phyloP scores from a whole-genome alignment of 2,113 vertebrate species.

The Chloroceryle aenea region DNA sequence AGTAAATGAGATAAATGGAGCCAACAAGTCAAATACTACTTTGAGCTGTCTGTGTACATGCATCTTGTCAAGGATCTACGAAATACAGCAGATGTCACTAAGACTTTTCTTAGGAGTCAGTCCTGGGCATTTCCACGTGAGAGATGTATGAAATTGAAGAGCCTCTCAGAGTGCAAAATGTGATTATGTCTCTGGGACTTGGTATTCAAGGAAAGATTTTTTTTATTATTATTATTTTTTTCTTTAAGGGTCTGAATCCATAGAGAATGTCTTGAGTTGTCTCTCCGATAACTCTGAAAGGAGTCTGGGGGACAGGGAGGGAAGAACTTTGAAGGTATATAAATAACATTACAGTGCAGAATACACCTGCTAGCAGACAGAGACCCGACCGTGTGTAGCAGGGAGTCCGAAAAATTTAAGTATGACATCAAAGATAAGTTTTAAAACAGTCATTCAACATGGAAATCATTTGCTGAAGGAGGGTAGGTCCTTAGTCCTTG shows the following conservation, averaged over 20 bases:
- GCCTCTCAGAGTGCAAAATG: not conserved
- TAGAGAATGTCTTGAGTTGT: not conserved
- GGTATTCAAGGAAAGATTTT: not conserved
- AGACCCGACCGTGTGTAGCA: not conserved
- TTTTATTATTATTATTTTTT: not conserved
- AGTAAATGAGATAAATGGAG: slow-evolving; percentile 46
- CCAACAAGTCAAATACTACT: slow-evolving; percentile 1
- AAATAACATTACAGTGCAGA: not conserved
- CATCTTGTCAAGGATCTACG: not conserved
- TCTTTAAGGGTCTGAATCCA: not conserved
- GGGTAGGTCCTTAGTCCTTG: not conserved
- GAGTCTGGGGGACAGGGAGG: not conserved
- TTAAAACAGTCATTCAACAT: not conserved
- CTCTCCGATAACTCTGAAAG: not conserved
- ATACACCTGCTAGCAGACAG: not conserved
- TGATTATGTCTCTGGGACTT: not conserved
- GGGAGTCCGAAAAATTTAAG: not conserved
- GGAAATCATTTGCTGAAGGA: not conserved
- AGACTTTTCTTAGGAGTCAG: not conserved
- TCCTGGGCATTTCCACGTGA: not conserved
- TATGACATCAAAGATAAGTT: not conserved
- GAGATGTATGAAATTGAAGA: not conserved
- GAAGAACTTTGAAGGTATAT: not conserved
- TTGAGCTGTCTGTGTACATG: not conserved
- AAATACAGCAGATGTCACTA: not conserved